Evolutionary conservation across 2,113 vertebrate genomes (phyloP), one percentile per base, ranked within the genome.

Genomic region (Felis chaus): DNA sequence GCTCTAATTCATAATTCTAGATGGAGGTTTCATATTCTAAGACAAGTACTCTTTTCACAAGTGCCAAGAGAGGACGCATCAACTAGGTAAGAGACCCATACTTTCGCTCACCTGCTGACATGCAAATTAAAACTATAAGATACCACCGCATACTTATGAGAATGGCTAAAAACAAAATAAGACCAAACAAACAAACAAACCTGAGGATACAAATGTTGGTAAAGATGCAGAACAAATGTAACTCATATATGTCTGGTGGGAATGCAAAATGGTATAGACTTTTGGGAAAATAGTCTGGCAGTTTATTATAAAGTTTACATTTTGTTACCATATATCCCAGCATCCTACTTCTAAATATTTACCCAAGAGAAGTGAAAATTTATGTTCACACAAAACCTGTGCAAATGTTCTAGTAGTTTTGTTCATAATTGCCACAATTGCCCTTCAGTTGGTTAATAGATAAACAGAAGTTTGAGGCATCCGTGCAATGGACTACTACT

Each of bases 291-390:
- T 7, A 41, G 33, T 61, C 55, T n/a, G 33, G 57, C 25, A 78
- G 16, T 82, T 95, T 82, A 21, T 81, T 65, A 68, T 2, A 73
- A 69, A 50, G 25, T 86, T 89, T 89, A 55, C 33, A 18, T 73
- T 86, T 16, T 93, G 11, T 53, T 89, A 85, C 16, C 7, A 83
- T 82, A 78, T 39, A 93, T 57, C 18, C 13, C 41, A 66, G 66
- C 15, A 85, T 36, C 61, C 36, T 57, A 71, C 12, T 50, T 27
- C 57, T 89, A 89, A 85, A 65, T 78, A 96, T 80, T 91, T 68
- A 89, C 27, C 29, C 69, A 93, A 69, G n/a, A 87, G 33, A 94
- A 96, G 81, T 89, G 50, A 95, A 95, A 90, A 74, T 39, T 45
- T 90, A 78, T 53, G 53, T 90, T 82, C 25, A 73, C 19, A 65